Base-by-base conservation (phyloP, 2,113 vertebrate species). In the Alosa alosa region DNA sequence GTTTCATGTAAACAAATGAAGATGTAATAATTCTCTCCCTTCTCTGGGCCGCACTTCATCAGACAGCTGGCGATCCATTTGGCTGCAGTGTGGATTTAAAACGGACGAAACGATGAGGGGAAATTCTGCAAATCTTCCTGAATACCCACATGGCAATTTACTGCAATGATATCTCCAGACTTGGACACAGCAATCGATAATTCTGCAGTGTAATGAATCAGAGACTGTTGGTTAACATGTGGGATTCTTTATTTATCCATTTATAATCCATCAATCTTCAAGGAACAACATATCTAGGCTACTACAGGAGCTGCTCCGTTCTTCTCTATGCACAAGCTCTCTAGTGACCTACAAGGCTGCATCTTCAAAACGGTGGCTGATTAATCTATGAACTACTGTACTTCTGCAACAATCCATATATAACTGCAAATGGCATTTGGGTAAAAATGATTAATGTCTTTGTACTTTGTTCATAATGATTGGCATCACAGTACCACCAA, bases 21-120 rank as follows among this genome's bases (percentile, higher is more conserved):
- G 72, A 78, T 1, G 31, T 75, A 4, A 78, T 78, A 78, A 36
- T 78, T 36, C 72, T 39, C 36, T 39, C 25, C 3, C 72, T 78
- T 39, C 13, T 39, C 13, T 39, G 31, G 72, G 36, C 72, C 39
- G 3, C 72, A 78, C 36, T 78, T 78, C 31, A 78, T 78, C 31
- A 75, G 68, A 75, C 68, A 39, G 72, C 72, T 78, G 72, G 36
- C 10, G 36, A 78, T 78, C 72, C 72, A 78, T 11, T 78, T 78
- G 72, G 31, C 36, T 17, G 68, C 68, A 75, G 13, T 36, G 25
- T 39, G 68, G 25, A 78, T 78, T 78, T 18, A 78, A 78, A 78
- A 17, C 25, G 39, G 3, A 36, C 31, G 39, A 39, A 78, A 11
- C 72, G 39, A 41, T 39, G 72, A 78, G 11, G 72, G 72, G 36